Conservation (phyloP, 2,113 vertebrate genomes). For the Callipepla californica region DNA sequence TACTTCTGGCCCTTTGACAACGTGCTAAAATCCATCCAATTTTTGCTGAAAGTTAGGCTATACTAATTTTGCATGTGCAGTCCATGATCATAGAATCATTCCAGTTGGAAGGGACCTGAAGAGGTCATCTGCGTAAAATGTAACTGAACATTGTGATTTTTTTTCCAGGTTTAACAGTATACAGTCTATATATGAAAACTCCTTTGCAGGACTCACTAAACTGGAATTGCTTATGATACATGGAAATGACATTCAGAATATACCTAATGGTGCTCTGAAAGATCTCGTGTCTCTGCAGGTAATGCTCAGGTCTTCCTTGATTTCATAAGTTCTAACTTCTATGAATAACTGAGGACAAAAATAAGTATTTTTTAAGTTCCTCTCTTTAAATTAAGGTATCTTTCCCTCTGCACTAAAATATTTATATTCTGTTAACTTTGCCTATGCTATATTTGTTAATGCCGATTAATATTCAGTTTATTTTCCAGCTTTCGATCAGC, state of each 20-base stretch:
- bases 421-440: background rate
- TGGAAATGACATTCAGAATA: conserved; percentile 87
- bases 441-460: background rate
- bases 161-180: conserved; percentile 90
- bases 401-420: background rate
- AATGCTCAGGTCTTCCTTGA: background rate
- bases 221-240: conserved; percentile 92
- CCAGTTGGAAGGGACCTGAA: too few species aligned
- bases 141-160: background rate
- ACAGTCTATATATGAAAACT: conserved; percentile 78
- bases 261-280: conserved; percentile 84
- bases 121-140: background rate
- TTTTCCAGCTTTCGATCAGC: background rate
- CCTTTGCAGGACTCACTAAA: conserved; percentile 84
- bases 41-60: background rate
- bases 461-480: background rate
- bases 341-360: background rate
- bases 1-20: background rate
- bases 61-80: background rate
- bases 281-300: conserved; percentile 92
- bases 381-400: background rate
- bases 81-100: background rate
- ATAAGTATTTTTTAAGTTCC: rapidly evolving
- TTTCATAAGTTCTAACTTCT: background rate
- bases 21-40: background rate